phyloP scores from a whole-genome alignment of 2,888 invertebrate genomes.

The Mimumesa dahlbomi region DNA sequence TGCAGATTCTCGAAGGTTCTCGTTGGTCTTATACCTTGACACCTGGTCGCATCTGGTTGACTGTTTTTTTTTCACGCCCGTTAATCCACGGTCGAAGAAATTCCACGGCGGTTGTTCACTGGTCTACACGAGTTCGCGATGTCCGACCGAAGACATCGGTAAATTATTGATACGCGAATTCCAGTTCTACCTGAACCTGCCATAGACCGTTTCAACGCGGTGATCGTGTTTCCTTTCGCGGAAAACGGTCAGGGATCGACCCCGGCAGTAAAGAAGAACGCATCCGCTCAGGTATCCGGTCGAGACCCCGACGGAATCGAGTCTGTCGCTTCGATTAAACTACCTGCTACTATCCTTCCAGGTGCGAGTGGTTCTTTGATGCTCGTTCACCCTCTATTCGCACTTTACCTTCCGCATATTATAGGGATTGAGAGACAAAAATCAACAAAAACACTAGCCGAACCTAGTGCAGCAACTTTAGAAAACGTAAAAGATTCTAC shows the following conservation, averaged over 20 bases:
- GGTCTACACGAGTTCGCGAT: neutral
- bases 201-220: conserved; percentile 14
- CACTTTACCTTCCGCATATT: neutral
- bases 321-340: conserved; percentile 34
- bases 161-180: conserved; percentile 51
- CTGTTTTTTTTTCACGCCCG: conserved; percentile 24
- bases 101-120: conserved; percentile 35
- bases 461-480: too few relatives aligned
- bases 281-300: conserved; percentile 37
- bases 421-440: too few relatives aligned
- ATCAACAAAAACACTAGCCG: too few relatives aligned
- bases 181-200: conserved; percentile 32
- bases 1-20: conserved; percentile 7
- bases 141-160: conserved; percentile 3
- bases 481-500: too few relatives aligned
- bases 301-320: conserved; percentile 29
- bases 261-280: conserved; percentile 44
- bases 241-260: conserved; percentile 35
- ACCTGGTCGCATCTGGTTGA: conserved; percentile 24
- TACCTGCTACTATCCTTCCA: conserved; percentile 22
- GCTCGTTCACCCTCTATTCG: neutral
- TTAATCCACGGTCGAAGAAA: conserved; percentile 28
- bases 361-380: neutral
- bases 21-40: conserved; percentile 22
- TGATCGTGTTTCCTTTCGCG: conserved; percentile 54